phyloP scores from a whole-genome alignment of 2,888 invertebrate genomes.

The Xiphydria camelus region DNA sequence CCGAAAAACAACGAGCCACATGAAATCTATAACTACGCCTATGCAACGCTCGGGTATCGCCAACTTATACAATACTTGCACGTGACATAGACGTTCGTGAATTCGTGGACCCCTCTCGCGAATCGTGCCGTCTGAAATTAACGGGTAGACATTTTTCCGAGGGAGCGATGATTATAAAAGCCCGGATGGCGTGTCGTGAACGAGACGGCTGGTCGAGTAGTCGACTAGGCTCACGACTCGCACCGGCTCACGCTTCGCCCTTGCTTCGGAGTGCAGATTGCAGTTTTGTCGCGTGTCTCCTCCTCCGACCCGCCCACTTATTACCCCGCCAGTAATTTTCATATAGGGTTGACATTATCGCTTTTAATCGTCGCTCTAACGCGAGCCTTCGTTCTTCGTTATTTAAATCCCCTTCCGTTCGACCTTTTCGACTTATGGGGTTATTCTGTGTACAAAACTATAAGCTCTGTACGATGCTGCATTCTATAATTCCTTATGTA shows the following conservation, averaged over 20 bases:
- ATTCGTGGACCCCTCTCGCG: too few relatives aligned
- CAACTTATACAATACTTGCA: too few relatives aligned
- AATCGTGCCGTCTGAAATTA: too few relatives aligned
- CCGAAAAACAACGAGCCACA: too few relatives aligned
- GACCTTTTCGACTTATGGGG: background rate
- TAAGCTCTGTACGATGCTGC: too few relatives aligned
- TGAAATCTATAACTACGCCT: too few relatives aligned
- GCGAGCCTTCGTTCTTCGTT: too few relatives aligned
- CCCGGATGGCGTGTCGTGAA: conserved; percentile 44
- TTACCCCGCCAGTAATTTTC: conserved; percentile 42
- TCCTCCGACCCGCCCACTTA: conserved; percentile 43
- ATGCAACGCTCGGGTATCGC: too few relatives aligned
- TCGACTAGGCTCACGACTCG: conserved; percentile 31
- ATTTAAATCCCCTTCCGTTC: too few relatives aligned
- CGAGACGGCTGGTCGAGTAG: conserved; percentile 22
- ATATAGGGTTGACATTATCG: conserved; percentile 39
- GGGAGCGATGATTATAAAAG: conserved; percentile 44
- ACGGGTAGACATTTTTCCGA: conserved; percentile 43
- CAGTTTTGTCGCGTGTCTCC: conserved; percentile 49
- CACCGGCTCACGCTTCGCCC: conserved; percentile 39
- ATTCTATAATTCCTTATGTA: too few relatives aligned
- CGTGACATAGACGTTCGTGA: too few relatives aligned
- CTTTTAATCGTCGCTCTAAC: conserved; percentile 29
- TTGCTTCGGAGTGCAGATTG: conserved; percentile 36
- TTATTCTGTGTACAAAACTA: too few relatives aligned